Evolutionary conservation across 2,888 invertebrate species (phyloP).

Genomic region (Embidobia sp.): DNA sequence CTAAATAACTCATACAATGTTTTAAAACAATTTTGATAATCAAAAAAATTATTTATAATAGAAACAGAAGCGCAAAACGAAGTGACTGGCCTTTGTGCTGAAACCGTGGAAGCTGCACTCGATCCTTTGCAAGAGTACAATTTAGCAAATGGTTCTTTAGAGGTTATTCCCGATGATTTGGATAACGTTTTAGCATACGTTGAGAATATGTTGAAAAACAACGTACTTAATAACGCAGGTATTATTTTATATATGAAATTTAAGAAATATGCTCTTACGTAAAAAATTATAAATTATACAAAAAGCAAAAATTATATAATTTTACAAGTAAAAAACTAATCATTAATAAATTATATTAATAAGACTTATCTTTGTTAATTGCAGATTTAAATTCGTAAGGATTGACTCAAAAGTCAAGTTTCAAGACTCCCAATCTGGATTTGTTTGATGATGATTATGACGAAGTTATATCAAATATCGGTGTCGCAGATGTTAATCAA

Average conservation of each 20-base stretch:
- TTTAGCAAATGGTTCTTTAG: slow-evolving; percentile 13
- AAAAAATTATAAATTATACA: slow-evolving; percentile 7
- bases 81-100: slow-evolving; percentile 6
- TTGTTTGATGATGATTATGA: slow-evolving; percentile 6
- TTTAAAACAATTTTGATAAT: too few relatives aligned
- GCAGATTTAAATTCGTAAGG: slow-evolving; percentile 1
- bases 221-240: slow-evolving; percentile 5
- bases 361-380: background rate
- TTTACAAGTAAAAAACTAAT: slow-evolving; percentile 1
- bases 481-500: slow-evolving; percentile 6
- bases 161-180: slow-evolving; percentile 13
- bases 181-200: slow-evolving; percentile 9
- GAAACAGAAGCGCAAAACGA: slow-evolving; percentile 11
- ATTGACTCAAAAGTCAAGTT: slow-evolving; percentile 1
- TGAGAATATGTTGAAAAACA: slow-evolving; percentile 6
- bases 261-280: background rate
- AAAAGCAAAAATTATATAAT: slow-evolving; percentile 5
- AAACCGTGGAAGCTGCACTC: background rate
- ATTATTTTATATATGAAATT: slow-evolving; percentile 5
- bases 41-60: too few relatives aligned
- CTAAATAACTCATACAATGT: too few relatives aligned
- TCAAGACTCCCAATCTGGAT: background rate
- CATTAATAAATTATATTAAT: background rate
- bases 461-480: slow-evolving; percentile 11
- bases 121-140: slow-evolving; percentile 8